A percentile compares a stretch with the other conserved stretches of the same genome.
These are phyloP conservation scores for Fringilla coelebs DNA, from an alignment of 2,797 vertebrate genomes.

Conservation along the genomic window DNA sequence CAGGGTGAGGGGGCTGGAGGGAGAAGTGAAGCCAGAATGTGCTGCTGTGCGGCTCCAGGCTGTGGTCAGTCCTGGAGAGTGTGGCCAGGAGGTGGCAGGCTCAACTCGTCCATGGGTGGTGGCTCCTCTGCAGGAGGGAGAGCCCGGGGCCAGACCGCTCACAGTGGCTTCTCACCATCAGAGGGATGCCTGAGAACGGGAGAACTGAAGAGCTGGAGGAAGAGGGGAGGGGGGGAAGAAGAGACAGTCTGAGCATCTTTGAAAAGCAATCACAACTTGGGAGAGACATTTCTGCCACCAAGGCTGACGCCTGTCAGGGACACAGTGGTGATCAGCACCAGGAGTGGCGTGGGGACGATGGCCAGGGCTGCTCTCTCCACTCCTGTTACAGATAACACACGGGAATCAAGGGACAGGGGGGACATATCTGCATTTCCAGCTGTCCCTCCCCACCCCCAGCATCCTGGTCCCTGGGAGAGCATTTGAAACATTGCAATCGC, in stretches of 20 bases:
- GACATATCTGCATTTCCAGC: not conserved
- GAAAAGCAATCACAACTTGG: not conserved
- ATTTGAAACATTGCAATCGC: not conserved
- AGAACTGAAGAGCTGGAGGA: not conserved
- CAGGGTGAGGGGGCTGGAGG: not conserved
- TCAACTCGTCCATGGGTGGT: not conserved
- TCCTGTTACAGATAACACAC: not conserved
- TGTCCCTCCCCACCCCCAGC: not conserved
- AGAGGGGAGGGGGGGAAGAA: not conserved
- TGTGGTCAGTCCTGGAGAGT: not conserved
- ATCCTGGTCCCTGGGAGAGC: not conserved
- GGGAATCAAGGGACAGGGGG: not conserved
- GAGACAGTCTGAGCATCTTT: not conserved
- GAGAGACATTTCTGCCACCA: not conserved
- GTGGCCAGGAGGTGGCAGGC: constrained; percentile 63
- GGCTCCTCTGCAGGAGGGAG: not conserved
- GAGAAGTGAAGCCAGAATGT: not conserved
- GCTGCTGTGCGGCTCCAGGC: not conserved
- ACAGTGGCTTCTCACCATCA: not conserved
- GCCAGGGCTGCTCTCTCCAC: not conserved
- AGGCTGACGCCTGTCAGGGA: rapidly evolving
- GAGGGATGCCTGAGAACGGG: not conserved
- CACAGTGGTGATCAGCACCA: rapidly evolving
- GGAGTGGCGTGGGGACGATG: rapidly evolving
- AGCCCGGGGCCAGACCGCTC: not conserved